phyloP scores from a whole-genome alignment of 2,888 invertebrate genomes.

The Himalopsyche tibetana region DNA sequence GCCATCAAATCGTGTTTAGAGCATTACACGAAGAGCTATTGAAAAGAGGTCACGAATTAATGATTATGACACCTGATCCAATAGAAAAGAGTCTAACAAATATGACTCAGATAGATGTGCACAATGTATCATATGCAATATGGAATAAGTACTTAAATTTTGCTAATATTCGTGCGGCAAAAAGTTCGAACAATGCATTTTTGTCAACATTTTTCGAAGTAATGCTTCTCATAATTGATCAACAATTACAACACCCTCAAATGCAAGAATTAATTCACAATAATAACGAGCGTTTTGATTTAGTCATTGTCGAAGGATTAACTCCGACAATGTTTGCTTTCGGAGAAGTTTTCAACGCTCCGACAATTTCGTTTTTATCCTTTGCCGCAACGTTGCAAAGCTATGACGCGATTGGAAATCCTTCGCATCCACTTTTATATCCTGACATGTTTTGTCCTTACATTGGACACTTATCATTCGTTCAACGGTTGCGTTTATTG shows the following conservation, averaged over 20 bases:
- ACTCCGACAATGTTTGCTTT: slow-evolving; percentile 59
- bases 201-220: slow-evolving; percentile 46
- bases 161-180: slow-evolving; percentile 44
- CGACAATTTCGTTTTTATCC: slow-evolving; percentile 66
- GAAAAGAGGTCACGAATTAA: slow-evolving; percentile 50
- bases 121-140: slow-evolving; percentile 67
- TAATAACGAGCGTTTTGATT: slow-evolving; percentile 67
- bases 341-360: slow-evolving; percentile 67
- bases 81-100: slow-evolving; percentile 66
- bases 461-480: slow-evolving; percentile 66
- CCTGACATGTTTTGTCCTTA: slow-evolving; percentile 52
- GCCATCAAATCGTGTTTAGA: slow-evolving; percentile 50
- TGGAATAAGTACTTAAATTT: slow-evolving; percentile 60
- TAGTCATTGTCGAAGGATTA: slow-evolving; percentile 67
- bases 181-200: background rate
- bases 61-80: slow-evolving; percentile 47
- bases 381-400: slow-evolving; percentile 50
- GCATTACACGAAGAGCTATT: slow-evolving; percentile 39
- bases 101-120: slow-evolving; percentile 70
- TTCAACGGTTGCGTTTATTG: slow-evolving; percentile 32
- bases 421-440: slow-evolving; percentile 64
- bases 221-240: slow-evolving; percentile 63
- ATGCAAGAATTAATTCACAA: slow-evolving; percentile 56
- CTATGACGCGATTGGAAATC: slow-evolving; percentile 64
- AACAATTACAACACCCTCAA: slow-evolving; percentile 63